Evolutionary conservation across 2,797 vertebrate species (phyloP).

Genomic region (Lepus townsendii): DNA sequence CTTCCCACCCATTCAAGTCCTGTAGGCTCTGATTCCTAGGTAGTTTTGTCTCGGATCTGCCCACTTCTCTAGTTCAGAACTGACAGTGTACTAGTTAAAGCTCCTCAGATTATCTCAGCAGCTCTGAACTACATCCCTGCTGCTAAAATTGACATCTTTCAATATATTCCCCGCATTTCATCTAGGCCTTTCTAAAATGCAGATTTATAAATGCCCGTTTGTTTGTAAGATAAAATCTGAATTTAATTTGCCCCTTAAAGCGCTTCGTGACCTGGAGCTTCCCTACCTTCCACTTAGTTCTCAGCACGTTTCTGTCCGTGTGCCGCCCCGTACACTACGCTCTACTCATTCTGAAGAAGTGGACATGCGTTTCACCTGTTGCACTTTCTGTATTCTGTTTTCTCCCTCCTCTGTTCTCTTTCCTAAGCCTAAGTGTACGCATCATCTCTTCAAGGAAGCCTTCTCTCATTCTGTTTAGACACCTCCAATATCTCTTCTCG

Average conservation of each 20-base stretch:
- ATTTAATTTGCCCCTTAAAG: not conserved
- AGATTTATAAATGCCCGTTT: not conserved
- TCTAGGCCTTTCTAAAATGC: not conserved
- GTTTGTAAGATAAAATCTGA: constrained; percentile 9
- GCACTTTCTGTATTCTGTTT: not conserved
- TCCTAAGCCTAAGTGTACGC: not conserved
- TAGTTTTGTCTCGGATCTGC: not conserved
- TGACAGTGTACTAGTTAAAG: not conserved
- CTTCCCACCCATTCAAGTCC: not conserved
- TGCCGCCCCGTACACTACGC: not conserved
- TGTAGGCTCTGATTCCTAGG: not conserved
- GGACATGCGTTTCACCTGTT: not conserved
- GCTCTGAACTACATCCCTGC: not conserved
- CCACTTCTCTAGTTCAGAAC: not conserved
- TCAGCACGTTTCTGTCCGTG: not conserved
- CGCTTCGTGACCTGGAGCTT: not conserved
- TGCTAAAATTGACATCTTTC: not conserved
- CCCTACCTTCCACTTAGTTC: not conserved
- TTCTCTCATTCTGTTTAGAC: not conserved
- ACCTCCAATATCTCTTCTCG: not conserved
- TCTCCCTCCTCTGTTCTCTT: not conserved
- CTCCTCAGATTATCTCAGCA: not conserved
- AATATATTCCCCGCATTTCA: not conserved
- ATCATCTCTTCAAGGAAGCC: not conserved
- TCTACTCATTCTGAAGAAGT: not conserved